Evolutionary conservation across 2,888 invertebrate species (phyloP).

Genomic region (Lysandra coridon): DNA sequence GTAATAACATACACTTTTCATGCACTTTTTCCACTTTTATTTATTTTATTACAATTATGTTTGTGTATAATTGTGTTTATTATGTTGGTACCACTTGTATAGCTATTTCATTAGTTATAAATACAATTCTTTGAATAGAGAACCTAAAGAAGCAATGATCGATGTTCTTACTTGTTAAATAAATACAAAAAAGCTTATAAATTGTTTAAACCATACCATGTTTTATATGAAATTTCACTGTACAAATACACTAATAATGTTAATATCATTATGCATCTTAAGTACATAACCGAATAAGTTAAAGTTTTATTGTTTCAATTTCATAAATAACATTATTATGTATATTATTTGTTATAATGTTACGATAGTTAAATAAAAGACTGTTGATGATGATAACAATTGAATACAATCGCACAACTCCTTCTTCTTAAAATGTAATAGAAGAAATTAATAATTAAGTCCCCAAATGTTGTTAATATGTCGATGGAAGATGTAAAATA

Average conservation of each 20-base stretch:
- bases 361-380: slow-evolving; percentile 20
- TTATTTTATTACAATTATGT: too few relatives aligned
- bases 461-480: slow-evolving; percentile 21
- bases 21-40: too few relatives aligned
- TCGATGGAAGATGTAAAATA: slow-evolving; percentile 24
- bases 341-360: not conserved
- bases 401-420: slow-evolving; percentile 25
- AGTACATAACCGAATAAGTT: too few relatives aligned
- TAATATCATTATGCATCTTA: not conserved
- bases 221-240: not conserved
- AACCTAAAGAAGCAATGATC: too few relatives aligned
- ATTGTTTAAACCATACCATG: too few relatives aligned
- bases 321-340: not conserved
- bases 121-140: too few relatives aligned
- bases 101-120: too few relatives aligned
- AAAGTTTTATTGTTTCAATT: not conserved
- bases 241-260: not conserved
- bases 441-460: slow-evolving; percentile 12
- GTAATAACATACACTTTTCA: too few relatives aligned
- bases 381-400: slow-evolving; percentile 28
- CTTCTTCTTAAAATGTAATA: slow-evolving; percentile 23
- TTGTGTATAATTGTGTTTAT: not conserved
- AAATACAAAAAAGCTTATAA: too few relatives aligned
- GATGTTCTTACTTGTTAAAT: too few relatives aligned
- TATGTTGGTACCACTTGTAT: not conserved